Evolutionary conservation across 1,140 invertebrate species (phyloP).

Genomic region (Triops longicaudatus): DNA sequence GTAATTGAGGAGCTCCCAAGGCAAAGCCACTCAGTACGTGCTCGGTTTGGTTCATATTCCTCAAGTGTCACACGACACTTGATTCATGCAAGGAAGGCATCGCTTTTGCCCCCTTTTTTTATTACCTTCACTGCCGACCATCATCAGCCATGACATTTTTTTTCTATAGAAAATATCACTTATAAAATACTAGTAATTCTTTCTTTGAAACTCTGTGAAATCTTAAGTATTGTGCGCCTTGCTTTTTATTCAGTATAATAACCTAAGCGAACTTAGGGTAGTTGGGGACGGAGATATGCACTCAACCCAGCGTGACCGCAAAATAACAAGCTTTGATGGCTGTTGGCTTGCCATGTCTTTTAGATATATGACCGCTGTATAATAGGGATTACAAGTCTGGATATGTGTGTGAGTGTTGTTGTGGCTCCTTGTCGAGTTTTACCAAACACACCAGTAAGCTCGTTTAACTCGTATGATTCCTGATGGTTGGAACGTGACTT

Average conservation of each 20-base stretch:
- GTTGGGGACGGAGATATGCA: not conserved
- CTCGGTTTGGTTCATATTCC: constrained; percentile 6
- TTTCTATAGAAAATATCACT: not conserved
- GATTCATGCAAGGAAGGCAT: constrained; percentile 2
- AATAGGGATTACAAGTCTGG: not conserved
- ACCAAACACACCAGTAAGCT: too few species aligned
- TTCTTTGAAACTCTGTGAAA: not conserved
- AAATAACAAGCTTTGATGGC: constrained; percentile 9
- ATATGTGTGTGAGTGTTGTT: not conserved
- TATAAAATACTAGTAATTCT: not conserved
- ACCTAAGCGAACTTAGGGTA: not conserved
- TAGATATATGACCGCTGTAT: not conserved
- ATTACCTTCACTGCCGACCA: not conserved
- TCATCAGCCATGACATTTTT: not conserved
- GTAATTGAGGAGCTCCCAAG: constrained; percentile 3
- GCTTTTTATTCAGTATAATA: not conserved
- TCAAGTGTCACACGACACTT: constrained; percentile 14
- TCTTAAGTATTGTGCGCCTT: not conserved
- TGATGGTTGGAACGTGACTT: not conserved
- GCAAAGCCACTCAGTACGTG: not conserved
- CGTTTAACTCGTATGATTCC: not conserved
- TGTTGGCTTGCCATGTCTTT: not conserved
- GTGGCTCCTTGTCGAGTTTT: not conserved
- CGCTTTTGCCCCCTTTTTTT: not conserved
- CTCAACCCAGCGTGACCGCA: not conserved